phyloP scores from a whole-genome alignment of 1,140 invertebrate species.

The Spodoptera frugiperda region DNA sequence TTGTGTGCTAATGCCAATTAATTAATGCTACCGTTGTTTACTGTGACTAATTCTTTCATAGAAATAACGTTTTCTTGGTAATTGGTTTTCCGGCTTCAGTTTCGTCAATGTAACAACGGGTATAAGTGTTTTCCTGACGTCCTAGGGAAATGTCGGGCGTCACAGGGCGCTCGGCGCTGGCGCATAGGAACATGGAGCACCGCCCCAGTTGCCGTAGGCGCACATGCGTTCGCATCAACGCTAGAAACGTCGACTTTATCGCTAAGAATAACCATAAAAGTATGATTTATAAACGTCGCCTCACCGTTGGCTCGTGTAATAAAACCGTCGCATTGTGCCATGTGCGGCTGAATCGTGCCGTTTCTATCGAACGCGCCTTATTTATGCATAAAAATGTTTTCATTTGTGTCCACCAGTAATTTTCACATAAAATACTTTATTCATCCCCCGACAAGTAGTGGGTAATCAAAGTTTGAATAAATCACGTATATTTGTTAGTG shows the following conservation, averaged over 20 bases:
- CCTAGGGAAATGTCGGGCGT: background rate
- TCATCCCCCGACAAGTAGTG: constrained; percentile 35
- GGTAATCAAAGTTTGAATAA: constrained; percentile 37
- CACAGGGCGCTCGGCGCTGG: background rate
- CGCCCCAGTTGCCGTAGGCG: constrained; percentile 46
- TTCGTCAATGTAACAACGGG: background rate
- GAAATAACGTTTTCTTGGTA: background rate
- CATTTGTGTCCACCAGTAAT: constrained; percentile 43
- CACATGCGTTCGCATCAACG: constrained; percentile 56
- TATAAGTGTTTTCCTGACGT: background rate
- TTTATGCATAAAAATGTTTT: constrained; percentile 51
- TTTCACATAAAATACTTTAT: constrained; percentile 50
- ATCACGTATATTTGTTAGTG: background rate
- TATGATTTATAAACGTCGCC: constrained; percentile 76
- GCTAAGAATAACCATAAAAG: constrained; percentile 73
- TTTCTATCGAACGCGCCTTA: constrained; percentile 58
- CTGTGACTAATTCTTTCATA: constrained; percentile 3
- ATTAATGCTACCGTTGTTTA: background rate
- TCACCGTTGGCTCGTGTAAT: constrained; percentile 63
- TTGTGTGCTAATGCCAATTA: background rate
- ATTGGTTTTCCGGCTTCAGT: background rate
- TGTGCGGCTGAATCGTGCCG: constrained; percentile 60
- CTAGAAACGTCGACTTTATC: constrained; percentile 70
- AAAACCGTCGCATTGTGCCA: constrained; percentile 64
- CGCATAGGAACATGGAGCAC: constrained; percentile 40